Evolutionary conservation across 2,888 invertebrate genomes (phyloP), one percentile per base, ranked within the genome.

Genomic region (Amblyjoppa proteus): DNA sequence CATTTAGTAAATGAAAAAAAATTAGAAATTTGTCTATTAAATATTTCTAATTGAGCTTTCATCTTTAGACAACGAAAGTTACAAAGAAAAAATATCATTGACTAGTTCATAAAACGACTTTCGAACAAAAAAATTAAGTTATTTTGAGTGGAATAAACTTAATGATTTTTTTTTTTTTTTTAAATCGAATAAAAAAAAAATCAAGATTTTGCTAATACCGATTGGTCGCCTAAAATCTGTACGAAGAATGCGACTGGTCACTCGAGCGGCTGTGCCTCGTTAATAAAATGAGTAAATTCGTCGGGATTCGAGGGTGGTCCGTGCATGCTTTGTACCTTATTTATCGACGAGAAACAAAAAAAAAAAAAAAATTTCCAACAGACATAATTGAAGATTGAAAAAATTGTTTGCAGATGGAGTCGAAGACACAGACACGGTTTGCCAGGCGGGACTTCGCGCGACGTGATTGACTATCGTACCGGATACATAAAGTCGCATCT

Each of bases 401-500:
- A 77, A 83, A 83, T 86, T 77, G 38, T 77, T 93, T 94, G 64
- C 94, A 97, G 98, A 95, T 98, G 98, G 98, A 97, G 97, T 94
- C 96, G 97, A 92, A 96, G 97, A 92, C 97, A 96, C 92, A 94
- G 95, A 93, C 93, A 95, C 92, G 95, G 95, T 76, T 93, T 95
- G 87, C 95, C 95, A 89, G 94, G 95, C 74, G 94, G 94, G 87
- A 94, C 95, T 87, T 94, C 96, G 90, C 95, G 96, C 87, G 96
- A 97, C 94, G 95, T 96, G 76, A 96, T 97, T 92, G 97, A 97
- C 94, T 97, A 97, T 94, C 96, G 97, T 91, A 97, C 97, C 68
- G 97, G 97, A 87, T 98, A 98, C 95, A 98, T 98, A 94, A 96
- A 98, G 91, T 98, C 98, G 89, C 97, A 98, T 95, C 96, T 98